These are phyloP conservation scores for Leptoteleia sp. DNA, from an alignment of 1,140 invertebrate species.

Conservation along the genomic window DNA sequence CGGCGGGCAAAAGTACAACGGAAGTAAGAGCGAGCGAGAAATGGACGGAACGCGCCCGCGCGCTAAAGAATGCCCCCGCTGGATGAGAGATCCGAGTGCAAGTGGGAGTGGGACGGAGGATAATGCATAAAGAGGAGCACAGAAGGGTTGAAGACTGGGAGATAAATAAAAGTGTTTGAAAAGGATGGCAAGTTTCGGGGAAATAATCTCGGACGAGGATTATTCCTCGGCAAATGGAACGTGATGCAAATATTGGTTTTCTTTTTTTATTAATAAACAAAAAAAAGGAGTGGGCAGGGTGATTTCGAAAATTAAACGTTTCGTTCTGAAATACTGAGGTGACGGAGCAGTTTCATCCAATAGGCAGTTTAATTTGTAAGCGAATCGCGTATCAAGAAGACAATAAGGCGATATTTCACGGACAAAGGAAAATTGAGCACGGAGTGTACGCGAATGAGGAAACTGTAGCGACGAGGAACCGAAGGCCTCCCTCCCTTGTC, in stretches of 20 bases:
- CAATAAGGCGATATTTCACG: constrained; percentile 48
- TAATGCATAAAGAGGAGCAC: constrained; percentile 20
- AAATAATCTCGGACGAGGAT: too few relatives aligned
- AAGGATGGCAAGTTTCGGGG: too few relatives aligned
- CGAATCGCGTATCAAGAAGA: constrained; percentile 38
- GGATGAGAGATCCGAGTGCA: too few relatives aligned
- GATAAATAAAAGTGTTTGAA: constrained; percentile 35
- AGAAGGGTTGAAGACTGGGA: constrained; percentile 28
- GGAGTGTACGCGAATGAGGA: constrained; percentile 50
- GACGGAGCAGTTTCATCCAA: constrained; percentile 12
- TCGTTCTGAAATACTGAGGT: too few relatives aligned
- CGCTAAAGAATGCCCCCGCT: constrained; percentile 17
- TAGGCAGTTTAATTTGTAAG: constrained; percentile 48
- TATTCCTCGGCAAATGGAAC: too few relatives aligned
- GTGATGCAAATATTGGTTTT: too few relatives aligned
- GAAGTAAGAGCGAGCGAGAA: constrained; percentile 52
- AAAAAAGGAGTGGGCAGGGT: too few relatives aligned
- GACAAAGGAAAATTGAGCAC: constrained; percentile 51
- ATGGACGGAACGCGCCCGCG: constrained; percentile 8
- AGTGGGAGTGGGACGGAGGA: neutral
- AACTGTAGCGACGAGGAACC: constrained; percentile 28
- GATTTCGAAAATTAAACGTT: too few relatives aligned
- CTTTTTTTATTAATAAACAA: too few relatives aligned
- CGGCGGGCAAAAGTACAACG: constrained; percentile 64
- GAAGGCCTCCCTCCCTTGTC: constrained; percentile 1